Evolutionary conservation across 1,140 invertebrate genomes (phyloP).

Genomic region (Arctopsyche grandis): DNA sequence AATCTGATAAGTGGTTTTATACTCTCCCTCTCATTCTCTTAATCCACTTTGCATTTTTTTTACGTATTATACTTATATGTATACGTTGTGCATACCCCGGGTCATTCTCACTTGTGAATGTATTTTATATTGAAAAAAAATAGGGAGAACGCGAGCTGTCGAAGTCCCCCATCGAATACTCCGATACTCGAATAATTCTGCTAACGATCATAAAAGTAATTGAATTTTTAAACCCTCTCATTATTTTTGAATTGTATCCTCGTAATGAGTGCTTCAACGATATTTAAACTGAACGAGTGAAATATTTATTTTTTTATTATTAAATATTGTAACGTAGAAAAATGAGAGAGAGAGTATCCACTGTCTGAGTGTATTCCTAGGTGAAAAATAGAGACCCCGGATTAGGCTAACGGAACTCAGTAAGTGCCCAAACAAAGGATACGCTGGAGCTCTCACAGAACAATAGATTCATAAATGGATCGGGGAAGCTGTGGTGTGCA

Average conservation of each 20-base stretch:
- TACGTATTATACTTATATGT: too few species aligned
- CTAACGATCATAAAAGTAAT: conserved; percentile 31
- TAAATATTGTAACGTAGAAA: too few species aligned
- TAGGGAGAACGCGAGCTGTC: not conserved
- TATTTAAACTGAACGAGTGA: too few species aligned
- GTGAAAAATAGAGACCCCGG: too few species aligned
- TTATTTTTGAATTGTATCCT: conserved; percentile 22
- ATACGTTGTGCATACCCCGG: not conserved
- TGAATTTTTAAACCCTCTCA: conserved; percentile 30
- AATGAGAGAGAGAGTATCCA: too few species aligned
- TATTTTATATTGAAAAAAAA: not conserved
- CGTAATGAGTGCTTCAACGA: not conserved
- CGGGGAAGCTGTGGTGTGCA: too few species aligned
- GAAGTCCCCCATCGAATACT: not conserved
- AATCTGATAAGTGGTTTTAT: conserved; percentile 29
- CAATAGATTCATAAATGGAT: too few species aligned
- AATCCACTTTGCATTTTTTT: conserved; percentile 16
- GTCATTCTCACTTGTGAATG: conserved; percentile 7
- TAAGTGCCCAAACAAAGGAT: too few species aligned
- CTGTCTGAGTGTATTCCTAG: too few species aligned
- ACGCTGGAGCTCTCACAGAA: too few species aligned
- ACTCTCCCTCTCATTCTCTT: conserved; percentile 3
- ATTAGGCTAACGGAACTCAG: too few species aligned
- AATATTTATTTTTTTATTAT: too few species aligned
- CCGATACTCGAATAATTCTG: not conserved